Base-by-base conservation (phyloP, 53 echinoderm and acorn worm genomes). In the Pentamera pediparva region DNA sequence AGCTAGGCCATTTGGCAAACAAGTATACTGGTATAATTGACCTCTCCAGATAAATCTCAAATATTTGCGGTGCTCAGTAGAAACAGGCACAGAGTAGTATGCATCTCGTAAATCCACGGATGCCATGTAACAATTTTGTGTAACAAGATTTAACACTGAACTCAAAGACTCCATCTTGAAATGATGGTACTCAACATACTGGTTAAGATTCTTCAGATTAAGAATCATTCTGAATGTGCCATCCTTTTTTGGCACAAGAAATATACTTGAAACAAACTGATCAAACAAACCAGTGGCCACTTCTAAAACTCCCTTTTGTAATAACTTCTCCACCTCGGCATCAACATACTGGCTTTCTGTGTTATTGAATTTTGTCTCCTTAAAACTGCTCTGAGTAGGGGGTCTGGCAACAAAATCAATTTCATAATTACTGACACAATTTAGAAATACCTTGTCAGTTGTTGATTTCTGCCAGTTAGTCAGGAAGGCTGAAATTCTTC, bases 141-240 rank as follows among this genome's bases (percentile, higher is more conserved):
- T 59, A 51, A 85, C 65, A 28, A 86, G 58, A 4, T 39, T 58
- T 30, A 76, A 43, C 31, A 62, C 86, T 3, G 77, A 69, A 12
- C 27, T 15, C 11, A 86, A 48, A 38, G 69, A 54, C 29, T 86
- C 81, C 81, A 86, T 76, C 65, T 85, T 75, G 40, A 80, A 85
- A 65, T 85, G 80, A 37, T 80, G 55, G 47, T 85, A 85, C 18
- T 75, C 69, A 6, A 86, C 86, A 30, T n/a, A 35, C 30, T 76
- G 49, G 40, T 81, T 86, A 21, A 86, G 64, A n/a, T 49, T 32
- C 37, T 80, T 81, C 47, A 86, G 45, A 69, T 81, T 70, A 2
- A 81, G 71, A 30, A 85, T 65, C 58, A 75, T 63, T 56, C 80
- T 85, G 39, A 61, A 62, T 10, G 84, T 58, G 11, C 85, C 85